phyloP scores from a whole-genome alignment of 2,113 vertebrate species.

The Echinops telfairi region DNA sequence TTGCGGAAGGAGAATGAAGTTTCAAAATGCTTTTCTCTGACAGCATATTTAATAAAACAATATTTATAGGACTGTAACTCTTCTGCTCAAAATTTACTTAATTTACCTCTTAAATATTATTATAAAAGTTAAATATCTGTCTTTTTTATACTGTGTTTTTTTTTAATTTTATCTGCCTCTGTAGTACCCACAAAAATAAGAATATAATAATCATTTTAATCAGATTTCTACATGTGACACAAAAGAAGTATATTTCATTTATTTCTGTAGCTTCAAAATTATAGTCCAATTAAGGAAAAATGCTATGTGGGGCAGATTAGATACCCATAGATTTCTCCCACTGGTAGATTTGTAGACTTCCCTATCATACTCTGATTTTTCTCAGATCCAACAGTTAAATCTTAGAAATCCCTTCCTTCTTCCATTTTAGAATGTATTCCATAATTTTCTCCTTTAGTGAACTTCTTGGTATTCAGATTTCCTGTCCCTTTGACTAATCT shows the following conservation, averaged over 20 bases:
- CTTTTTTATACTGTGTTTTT: neutral
- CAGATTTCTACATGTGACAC: neutral
- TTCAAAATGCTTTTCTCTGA: neutral
- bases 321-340: neutral
- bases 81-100: neutral
- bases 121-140: neutral
- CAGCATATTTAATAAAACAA: neutral
- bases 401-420: neutral
- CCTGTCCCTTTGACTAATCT: neutral
- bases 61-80: neutral
- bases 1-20: neutral
- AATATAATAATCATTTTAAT: neutral
- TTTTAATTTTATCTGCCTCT: neutral
- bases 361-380: neutral
- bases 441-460: neutral
- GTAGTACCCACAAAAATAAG: conserved; percentile 11
- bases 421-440: neutral
- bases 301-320: neutral
- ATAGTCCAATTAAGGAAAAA: neutral
- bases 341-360: neutral
- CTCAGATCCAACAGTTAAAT: neutral
- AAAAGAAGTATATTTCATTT: neutral
- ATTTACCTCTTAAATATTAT: conserved; percentile 2
- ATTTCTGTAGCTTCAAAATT: conserved; percentile 24
- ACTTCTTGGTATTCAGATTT: neutral